Evolutionary conservation across 2,888 invertebrate genomes (phyloP).

Genomic region (Tetragnatha montana): DNA sequence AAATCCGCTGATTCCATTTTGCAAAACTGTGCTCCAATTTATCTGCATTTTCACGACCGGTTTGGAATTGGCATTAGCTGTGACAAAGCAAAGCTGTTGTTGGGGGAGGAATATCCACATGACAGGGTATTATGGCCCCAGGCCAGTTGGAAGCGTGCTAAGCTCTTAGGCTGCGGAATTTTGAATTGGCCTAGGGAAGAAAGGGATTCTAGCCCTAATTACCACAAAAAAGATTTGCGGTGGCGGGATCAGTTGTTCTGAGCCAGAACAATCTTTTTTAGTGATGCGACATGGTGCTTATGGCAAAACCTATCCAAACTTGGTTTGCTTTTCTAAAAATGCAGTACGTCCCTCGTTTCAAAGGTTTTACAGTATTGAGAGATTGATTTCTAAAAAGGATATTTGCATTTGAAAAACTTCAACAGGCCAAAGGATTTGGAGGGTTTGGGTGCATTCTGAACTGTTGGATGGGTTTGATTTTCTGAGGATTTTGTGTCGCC

Average conservation of each 20-base stretch:
- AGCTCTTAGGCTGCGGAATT: constrained; percentile 9
- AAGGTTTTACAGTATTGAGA: neutral
- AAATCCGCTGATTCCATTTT: constrained; percentile 30
- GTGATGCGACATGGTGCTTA: neutral
- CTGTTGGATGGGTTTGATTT: too few species aligned
- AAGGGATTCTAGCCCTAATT: constrained; percentile 3
- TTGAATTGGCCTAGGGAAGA: neutral
- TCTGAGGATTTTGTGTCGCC: too few species aligned
- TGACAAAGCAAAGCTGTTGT: constrained; percentile 21
- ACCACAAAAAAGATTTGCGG: neutral
- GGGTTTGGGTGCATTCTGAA: too few species aligned
- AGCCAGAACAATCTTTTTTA: neutral
- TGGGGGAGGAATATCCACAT: neutral
- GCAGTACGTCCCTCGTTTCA: neutral
- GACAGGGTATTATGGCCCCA: constrained; percentile 7
- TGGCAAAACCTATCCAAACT: neutral
- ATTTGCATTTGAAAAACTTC: neutral
- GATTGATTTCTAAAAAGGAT: neutral
- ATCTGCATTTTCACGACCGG: constrained; percentile 42
- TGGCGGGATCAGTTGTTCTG: neutral
- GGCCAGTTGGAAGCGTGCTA: neutral
- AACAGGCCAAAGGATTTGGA: neutral
- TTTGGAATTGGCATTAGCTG: constrained; percentile 28
- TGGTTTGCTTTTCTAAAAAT: neutral
- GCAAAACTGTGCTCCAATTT: constrained; percentile 15